Evolutionary conservation across 1,140 invertebrate species (phyloP).

Genomic region (Tetragnatha versicolor): DNA sequence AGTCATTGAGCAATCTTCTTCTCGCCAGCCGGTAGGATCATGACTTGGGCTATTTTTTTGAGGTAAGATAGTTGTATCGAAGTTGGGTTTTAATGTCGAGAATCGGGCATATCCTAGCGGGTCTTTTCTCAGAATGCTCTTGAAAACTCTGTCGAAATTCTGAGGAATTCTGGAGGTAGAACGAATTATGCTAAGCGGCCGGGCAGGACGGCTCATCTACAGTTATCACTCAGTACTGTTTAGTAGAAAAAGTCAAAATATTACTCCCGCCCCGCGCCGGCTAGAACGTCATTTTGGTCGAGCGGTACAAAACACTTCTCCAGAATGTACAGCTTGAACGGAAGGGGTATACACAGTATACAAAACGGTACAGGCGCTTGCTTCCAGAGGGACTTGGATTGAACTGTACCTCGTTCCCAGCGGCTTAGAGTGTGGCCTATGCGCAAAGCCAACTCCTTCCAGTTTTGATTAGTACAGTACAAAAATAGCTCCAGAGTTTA

Average conservation of each 20-base stretch:
- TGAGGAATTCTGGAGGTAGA: slow-evolving; percentile 40
- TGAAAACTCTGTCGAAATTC: slow-evolving; percentile 49
- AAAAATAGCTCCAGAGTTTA: slow-evolving; percentile 54
- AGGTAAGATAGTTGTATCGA: too few species aligned
- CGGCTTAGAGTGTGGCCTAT: not conserved
- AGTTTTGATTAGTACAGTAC: slow-evolving; percentile 56
- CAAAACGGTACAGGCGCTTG: slow-evolving; percentile 4
- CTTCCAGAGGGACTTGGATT: not conserved
- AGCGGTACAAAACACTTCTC: slow-evolving; percentile 47
- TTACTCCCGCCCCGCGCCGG: slow-evolving; percentile 34
- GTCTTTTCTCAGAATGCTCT: slow-evolving; percentile 11
- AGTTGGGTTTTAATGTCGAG: too few species aligned
- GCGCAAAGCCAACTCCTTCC: slow-evolving; percentile 13
- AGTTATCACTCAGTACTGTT: slow-evolving; percentile 50
- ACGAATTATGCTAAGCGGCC: slow-evolving; percentile 35
- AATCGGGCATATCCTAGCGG: too few species aligned
- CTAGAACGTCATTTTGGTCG: slow-evolving; percentile 41
- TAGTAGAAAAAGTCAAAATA: slow-evolving; percentile 53
- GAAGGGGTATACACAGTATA: slow-evolving; percentile 49
- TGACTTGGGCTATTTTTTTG: too few species aligned
- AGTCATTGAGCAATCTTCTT: too few species aligned
- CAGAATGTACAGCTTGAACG: slow-evolving; percentile 29
- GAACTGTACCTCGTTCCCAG: not conserved
- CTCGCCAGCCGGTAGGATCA: too few species aligned
- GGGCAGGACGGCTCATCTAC: slow-evolving; percentile 18